A percentile compares a stretch with the other conserved stretches of the same genome.
Evolutionary conservation across 2,797 vertebrate species (phyloP).

Genomic region (Falco rusticolus): DNA sequence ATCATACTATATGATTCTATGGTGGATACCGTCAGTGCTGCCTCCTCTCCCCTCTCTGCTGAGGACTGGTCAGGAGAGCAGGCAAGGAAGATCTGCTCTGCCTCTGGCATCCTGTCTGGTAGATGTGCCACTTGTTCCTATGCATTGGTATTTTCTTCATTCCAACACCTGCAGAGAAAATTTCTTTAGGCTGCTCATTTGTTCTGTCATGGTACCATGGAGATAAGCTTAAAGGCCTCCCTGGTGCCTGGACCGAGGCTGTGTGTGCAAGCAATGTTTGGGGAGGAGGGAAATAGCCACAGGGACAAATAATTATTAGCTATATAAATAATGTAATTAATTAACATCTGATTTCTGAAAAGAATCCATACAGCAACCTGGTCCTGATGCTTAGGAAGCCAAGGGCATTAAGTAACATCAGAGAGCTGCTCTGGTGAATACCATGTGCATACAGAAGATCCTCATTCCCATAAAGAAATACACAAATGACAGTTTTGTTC

Average conservation of each 20-base stretch:
- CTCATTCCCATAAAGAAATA: not conserved
- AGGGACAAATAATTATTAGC: slow-evolving; percentile 28
- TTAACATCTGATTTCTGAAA: slow-evolving; percentile 11
- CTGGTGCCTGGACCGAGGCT: not conserved
- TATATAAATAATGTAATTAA: slow-evolving; percentile 40
- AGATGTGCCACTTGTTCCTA: not conserved
- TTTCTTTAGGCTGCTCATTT: not conserved
- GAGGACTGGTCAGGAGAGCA: accelerated
- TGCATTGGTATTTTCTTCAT: not conserved
- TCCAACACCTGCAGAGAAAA: not conserved
- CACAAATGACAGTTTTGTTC: not conserved
- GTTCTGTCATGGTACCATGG: not conserved
- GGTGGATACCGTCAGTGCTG: accelerated
- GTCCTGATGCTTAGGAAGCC: not conserved
- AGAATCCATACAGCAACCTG: not conserved
- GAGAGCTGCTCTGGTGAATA: not conserved
- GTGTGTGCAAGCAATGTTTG: not conserved
- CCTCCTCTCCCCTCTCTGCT: not conserved
- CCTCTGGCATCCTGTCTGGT: not conserved
- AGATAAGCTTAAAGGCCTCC: not conserved
- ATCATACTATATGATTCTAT: not conserved
- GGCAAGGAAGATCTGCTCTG: not conserved
- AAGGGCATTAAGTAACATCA: not conserved
- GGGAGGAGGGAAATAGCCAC: not conserved
- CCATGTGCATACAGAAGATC: not conserved